Evolutionary conservation across 2,888 invertebrate genomes (phyloP), one percentile per base, ranked within the genome.

Genomic region (Dolomedes plantarius): DNA sequence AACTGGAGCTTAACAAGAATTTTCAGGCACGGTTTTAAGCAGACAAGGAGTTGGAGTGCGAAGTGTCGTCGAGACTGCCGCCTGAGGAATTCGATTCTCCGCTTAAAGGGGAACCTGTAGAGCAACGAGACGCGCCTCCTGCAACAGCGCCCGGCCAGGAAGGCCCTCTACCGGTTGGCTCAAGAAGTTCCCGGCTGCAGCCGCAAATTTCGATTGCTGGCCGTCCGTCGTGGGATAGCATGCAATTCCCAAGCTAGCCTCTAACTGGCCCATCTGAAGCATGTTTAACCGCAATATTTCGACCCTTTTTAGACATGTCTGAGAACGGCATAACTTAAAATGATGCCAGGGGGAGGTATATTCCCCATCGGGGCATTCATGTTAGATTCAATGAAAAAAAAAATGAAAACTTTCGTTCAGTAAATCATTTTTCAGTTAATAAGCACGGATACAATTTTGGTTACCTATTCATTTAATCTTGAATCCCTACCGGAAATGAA

Each of bases 131-230:
- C 71, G 71, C 71, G 32, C 36, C n/a, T 71, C 29, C 71, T 71
- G 71, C 71, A 71, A 71, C 56, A 56, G 56, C 46, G 71, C 71
- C 46, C 71, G 27, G 71, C 41, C 71, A 71, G 71, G 71, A 46
- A 27, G 46, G 71, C 71, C 71, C 71, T 71, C 71, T 71, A 71
- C 46, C 71, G 71, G 71, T 71, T 71, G 11, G n/a, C 9, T 5
- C 19, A 27, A 1, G 71, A 71, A 56, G 6, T 56, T 56, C 19
- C 19, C 56, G 56, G 19, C 56, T 56, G 56, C 56, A 56, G 56
- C 56, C 56, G 19, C 56, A 56, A 56, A 56, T 56, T 56, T 56
- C 56, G 56, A 56, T 56, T 56, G 56, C 56, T 56, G 3, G 56
- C 23, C 23, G 56, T 56, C 56, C 56, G 56, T 19, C 56, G 23